Evolutionary conservation across 2,113 vertebrate species (phyloP).

Genomic region (Xiphophorus couchianus): DNA sequence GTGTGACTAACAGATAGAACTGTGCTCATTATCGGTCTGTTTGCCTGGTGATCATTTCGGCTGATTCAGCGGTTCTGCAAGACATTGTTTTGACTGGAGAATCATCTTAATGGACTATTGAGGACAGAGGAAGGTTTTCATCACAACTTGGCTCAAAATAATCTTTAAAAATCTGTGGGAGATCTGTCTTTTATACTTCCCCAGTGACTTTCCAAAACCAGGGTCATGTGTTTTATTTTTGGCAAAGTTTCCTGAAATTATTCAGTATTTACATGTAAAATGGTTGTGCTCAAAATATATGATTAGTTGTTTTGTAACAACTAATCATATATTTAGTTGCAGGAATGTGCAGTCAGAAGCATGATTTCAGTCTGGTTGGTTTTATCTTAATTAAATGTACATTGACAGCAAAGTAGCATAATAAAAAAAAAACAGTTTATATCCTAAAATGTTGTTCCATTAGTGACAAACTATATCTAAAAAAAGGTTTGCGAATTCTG

Average conservation of each 20-base stretch:
- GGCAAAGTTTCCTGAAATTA: not conserved
- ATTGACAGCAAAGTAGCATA: not conserved
- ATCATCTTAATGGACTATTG: not conserved
- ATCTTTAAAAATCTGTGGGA: not conserved
- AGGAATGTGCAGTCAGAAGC: not conserved
- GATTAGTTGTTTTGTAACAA: no score
- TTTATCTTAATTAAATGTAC: not conserved
- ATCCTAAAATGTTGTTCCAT: not conserved
- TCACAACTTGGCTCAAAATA: not conserved
- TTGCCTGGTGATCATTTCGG: not conserved
- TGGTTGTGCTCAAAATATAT: no score
- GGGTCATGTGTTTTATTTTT: not conserved
- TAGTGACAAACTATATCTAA: no score
- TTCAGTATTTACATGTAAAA: no score
- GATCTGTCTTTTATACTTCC: not conserved
- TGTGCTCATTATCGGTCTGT: not conserved
- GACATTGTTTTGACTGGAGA: not conserved
- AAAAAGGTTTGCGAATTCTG: not conserved
- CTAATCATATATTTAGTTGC: no score
- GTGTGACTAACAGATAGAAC: not conserved
- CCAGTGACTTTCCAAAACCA: not conserved
- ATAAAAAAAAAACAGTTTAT: not conserved
- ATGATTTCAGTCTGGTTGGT: not conserved
- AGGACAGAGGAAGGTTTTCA: not conserved
- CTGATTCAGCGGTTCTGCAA: not conserved